Evolutionary conservation across 53 echinoderm and acorn worm species (phyloP), one percentile per base, ranked within the genome.

Genomic region (Temnopleurus reevesii): DNA sequence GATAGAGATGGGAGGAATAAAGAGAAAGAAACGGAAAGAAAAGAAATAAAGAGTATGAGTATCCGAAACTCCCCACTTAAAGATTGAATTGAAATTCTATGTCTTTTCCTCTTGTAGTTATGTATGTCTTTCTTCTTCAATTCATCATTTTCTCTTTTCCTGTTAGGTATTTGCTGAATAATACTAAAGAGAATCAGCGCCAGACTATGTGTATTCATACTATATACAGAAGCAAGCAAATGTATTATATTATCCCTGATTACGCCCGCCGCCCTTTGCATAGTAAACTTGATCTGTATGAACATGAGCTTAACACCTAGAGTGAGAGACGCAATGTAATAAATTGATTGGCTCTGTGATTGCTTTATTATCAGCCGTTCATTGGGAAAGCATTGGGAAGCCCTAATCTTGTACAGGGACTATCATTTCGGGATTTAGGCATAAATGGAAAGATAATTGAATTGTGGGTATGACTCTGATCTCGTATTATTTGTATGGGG

Each of bases 331-430:
- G 12, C 8, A 44, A 71, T 71, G 71, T 43, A 71, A 27, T 85
- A 60, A 85, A 85, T 60, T 60, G 85, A 85, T 85, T 85, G 85
- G 35, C 43, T 44, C 59, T 10, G 59, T 46, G 60, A 85, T 85
- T 85, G 85, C 58, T 85, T 85, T 59, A 85, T 85, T 60, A 85
- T 85, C 85, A 26, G 45, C 46, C 43, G 43, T 60, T 85, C 35
- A 24, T 49, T 85, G 85, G 27, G 18, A 85, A n/a, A 85, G 43
- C 57, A 85, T 57, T 59, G 45, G 60, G 8, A 85, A 85, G 3
- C 59, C 85, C 60, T 85, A 85, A 85, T 85, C 85, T 85, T 60
- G 85, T 85, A 57, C 60, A 85, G 60, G 85, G 85, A 60, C 85
- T 59, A 85, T 85, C 85, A 85, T 85, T 59, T 59, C 61, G 13